Evolutionary conservation across 2,797 vertebrate genomes (phyloP).

Genomic region (Catharus ustulatus): DNA sequence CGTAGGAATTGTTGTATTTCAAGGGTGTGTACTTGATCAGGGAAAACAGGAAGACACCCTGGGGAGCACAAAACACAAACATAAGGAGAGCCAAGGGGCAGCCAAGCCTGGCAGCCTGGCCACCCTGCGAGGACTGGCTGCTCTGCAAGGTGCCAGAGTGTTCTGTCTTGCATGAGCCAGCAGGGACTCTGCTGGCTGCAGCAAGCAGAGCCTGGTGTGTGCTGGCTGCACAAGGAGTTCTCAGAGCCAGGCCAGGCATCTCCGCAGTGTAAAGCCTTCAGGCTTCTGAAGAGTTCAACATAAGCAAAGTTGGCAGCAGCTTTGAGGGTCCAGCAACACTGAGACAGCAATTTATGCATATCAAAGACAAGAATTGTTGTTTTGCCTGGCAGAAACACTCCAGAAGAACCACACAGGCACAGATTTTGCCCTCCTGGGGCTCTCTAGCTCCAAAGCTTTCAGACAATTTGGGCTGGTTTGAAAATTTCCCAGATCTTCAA

Average conservation of each 20-base stretch:
- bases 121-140: background rate
- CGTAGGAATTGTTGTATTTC: conserved; percentile 78
- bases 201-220: fast-evolving
- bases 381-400: background rate
- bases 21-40: conserved; percentile 78
- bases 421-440: background rate
- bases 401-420: background rate
- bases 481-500: background rate
- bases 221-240: background rate
- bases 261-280: background rate
- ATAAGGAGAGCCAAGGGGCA: background rate
- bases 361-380: background rate
- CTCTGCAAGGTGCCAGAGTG: background rate
- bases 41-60: conserved; percentile 81
- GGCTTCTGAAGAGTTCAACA: background rate
- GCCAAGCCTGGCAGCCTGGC: background rate
- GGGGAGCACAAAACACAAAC: background rate
- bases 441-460: background rate
- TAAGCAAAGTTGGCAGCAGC: background rate
- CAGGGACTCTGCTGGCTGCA: background rate
- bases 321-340: background rate
- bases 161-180: background rate
- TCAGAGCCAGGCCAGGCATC: background rate
- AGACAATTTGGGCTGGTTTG: background rate
- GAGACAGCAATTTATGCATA: background rate